These are phyloP conservation scores for Scylla paramamosain DNA, from an alignment of 1,140 invertebrate species.

Conservation along the genomic window DNA sequence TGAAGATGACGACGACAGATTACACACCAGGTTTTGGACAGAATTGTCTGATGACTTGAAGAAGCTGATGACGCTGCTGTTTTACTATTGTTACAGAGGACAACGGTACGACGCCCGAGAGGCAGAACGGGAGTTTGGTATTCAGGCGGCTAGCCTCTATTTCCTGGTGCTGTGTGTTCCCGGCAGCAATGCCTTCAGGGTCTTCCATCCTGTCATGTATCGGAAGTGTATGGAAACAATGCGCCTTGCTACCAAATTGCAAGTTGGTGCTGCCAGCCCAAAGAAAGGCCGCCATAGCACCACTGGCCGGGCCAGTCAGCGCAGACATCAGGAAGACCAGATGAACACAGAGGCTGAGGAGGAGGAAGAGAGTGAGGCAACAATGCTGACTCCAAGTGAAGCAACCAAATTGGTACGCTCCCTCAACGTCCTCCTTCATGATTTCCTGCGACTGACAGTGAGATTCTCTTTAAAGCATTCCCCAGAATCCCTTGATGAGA, in stretches of 20 bases:
- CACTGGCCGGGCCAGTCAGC: conserved; percentile 47
- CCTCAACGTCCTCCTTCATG: conserved; percentile 80
- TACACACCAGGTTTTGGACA: conserved; percentile 82
- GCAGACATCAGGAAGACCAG: conserved; percentile 59
- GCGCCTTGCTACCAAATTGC: conserved; percentile 79
- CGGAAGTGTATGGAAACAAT: conserved; percentile 82
- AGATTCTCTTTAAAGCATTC: conserved; percentile 82
- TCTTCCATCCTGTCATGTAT: conserved; percentile 84
- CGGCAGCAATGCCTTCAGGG: conserved; percentile 83
- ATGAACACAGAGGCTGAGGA: conserved; percentile 69
- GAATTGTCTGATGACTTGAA: conserved; percentile 81
- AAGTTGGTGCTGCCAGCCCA: conserved; percentile 64
- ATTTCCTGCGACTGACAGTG: conserved; percentile 81
- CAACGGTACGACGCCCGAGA: conserved; percentile 79
- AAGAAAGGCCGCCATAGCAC: conserved; percentile 73
- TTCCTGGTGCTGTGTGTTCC: conserved; percentile 82
- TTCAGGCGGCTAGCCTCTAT: conserved; percentile 81
- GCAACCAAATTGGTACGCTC: conserved; percentile 74
- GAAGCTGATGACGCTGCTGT: conserved; percentile 82
- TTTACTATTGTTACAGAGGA: conserved; percentile 82
- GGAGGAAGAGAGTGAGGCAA: conserved; percentile 78
- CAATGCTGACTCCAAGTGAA: conserved; percentile 70
- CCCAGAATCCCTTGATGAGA: conserved; percentile 81
- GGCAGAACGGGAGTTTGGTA: conserved; percentile 79
- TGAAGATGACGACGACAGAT: conserved; percentile 38